Base-by-base conservation (phyloP, 2,797 vertebrate species). In the Sparidentex hasta region DNA sequence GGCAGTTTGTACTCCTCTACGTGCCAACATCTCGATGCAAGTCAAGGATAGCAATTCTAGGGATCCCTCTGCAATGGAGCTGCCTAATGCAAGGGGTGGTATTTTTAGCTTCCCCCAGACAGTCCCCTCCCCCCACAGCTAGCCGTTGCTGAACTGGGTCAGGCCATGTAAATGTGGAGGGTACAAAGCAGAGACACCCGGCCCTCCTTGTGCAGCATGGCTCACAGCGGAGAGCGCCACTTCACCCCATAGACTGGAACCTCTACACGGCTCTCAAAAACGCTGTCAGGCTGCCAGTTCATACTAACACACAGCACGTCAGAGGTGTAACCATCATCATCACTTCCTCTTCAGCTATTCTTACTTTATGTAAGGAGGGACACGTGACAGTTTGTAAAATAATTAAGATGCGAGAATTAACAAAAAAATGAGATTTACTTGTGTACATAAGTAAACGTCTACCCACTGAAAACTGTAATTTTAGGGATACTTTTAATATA, bases 101-200 rank as follows among this genome's bases (percentile, higher is more conserved):
- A 96, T 96, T 96, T 96, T 95, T 96, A 96, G 95, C 92, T 85
- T 90, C 70, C 86, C 90, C 88, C 89, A 91, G 91, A 92, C 91
- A 83, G 82, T 85, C 92, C 92, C 90, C 78, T 85, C 92, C 89
- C 91, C 90, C 92, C 80, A 77, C 86, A 62, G 89, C 81, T 88
- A 88, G 88, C 91, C 88, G 59, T 63, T 87, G 82, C 89, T 92
- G 91, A 95, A 95, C 87, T 95, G 94, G 94, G 94, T 95, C 94
- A 94, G 90, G 93, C 90, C 92, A 84, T 93, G 92, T 94, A 94
- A 93, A 93, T 94, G 91, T 92, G 90, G 91, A 94, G 90, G 94
- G 92, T 93, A 94, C 93, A 94, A 89, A 93, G 93, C 88, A 89
- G 86, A 91, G 90, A 92, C 83, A 90, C 86, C 87, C 88, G 78